These are phyloP conservation scores for Eupristina koningsbergeri DNA, from an alignment of 1,140 invertebrate species.

Conservation along the genomic window DNA sequence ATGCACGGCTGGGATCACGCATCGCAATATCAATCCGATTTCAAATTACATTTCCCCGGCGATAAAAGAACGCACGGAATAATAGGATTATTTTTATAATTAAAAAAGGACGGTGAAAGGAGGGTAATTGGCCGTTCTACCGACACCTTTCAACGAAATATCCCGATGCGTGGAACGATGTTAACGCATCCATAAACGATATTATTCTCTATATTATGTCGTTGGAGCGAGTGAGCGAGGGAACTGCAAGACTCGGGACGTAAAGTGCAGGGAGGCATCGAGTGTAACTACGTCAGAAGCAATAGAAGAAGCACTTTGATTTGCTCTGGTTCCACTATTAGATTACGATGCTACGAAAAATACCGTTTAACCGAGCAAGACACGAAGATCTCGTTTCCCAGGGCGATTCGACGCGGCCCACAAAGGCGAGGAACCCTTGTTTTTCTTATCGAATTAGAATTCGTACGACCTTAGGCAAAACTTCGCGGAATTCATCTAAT, in stretches of 20 bases:
- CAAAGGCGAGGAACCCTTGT: background rate
- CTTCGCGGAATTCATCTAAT: slow-evolving; percentile 16
- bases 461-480: background rate
- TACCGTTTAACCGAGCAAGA: slow-evolving; percentile 3
- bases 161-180: background rate
- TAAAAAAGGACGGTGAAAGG: background rate
- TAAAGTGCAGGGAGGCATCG: background rate
- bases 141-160: background rate
- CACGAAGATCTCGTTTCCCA: slow-evolving; percentile 28
- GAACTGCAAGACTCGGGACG: background rate
- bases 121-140: background rate
- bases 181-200: slow-evolving; percentile 34
- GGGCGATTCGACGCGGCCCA: slow-evolving; percentile 15
- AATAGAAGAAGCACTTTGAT: background rate
- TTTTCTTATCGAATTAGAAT: slow-evolving; percentile 43
- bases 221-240: background rate
- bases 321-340: background rate
- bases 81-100: background rate
- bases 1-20: too few relatives aligned
- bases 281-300: background rate
- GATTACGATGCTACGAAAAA: background rate
- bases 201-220: slow-evolving; percentile 20
- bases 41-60: background rate
- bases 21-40: background rate
- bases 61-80: background rate